These are phyloP conservation scores for Leptinotarsa tumamoca DNA, from an alignment of 2,888 invertebrate genomes.

Conservation along the genomic window DNA sequence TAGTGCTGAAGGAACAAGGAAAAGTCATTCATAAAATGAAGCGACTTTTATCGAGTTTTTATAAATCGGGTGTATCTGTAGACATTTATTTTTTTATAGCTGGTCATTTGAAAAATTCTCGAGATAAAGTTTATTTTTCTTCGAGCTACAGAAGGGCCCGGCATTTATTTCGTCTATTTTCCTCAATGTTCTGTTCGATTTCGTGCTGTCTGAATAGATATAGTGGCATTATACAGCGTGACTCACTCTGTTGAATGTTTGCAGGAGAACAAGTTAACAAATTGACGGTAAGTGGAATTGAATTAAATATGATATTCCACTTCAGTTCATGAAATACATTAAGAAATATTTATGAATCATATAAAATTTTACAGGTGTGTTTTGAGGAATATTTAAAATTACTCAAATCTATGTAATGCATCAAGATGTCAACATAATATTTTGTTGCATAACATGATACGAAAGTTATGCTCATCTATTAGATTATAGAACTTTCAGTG, in stretches of 20 bases:
- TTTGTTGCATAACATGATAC: no score
- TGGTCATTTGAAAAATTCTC: constrained; percentile 33
- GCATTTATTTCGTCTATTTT: constrained; percentile 20
- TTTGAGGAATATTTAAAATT: no score
- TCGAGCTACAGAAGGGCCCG: background rate
- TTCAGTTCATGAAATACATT: no score
- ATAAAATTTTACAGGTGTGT: no score
- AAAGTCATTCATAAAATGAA: constrained; percentile 38
- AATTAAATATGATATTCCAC: no score
- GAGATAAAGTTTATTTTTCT: constrained; percentile 30
- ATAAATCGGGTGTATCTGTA: constrained; percentile 37
- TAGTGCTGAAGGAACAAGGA: constrained; percentile 30
- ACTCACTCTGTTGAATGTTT: background rate
- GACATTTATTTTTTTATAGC: constrained; percentile 36
- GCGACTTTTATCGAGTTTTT: constrained; percentile 37
- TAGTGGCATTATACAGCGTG: background rate
- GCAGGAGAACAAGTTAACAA: background rate
- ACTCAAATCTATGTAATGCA: no score
- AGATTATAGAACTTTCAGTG: no score
- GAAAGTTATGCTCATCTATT: no score
- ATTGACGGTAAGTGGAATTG: background rate
- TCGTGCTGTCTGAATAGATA: background rate
- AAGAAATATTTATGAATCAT: no score
- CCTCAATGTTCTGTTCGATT: constrained; percentile 12
- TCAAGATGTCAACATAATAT: no score